A percentile compares a stretch with the other conserved stretches of the same genome.
phyloP scores from a whole-genome alignment of 2,797 vertebrate genomes.

The Pelodytes ibericus region DNA sequence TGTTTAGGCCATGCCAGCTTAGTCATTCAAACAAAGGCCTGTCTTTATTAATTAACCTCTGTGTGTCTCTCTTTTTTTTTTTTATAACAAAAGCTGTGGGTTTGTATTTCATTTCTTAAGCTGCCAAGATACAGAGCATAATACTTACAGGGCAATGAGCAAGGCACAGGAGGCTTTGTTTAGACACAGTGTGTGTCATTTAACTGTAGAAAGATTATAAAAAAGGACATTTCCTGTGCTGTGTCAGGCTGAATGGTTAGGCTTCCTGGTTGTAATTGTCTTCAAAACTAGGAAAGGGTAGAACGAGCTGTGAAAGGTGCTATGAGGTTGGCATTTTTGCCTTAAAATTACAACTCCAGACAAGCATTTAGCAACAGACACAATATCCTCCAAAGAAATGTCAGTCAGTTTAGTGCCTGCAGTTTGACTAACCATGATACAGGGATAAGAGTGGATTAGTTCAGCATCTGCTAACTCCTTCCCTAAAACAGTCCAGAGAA shows the following conservation, averaged over 20 bases:
- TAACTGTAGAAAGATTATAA: constrained; percentile 29
- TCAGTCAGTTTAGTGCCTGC: not conserved
- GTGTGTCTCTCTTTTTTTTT: constrained; percentile 60
- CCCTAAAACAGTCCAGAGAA: too few relatives aligned
- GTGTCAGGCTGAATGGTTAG: constrained; percentile 17
- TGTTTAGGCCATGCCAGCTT: constrained; percentile 57
- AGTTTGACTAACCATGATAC: not conserved
- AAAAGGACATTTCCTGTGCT: constrained; percentile 35
- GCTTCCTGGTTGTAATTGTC: not conserved
- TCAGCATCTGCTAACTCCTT: not conserved
- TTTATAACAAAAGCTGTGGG: constrained; percentile 65
- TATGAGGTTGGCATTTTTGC: constrained; percentile 29
- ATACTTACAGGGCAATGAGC: constrained; percentile 58
- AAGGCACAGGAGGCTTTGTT: constrained; percentile 31
- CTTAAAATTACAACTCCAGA: constrained; percentile 11
- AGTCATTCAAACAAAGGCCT: constrained; percentile 66
- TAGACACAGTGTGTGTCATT: constrained; percentile 26
- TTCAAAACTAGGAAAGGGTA: not conserved
- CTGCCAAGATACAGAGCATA: constrained; percentile 38
- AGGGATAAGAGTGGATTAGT: not conserved
- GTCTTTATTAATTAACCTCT: constrained; percentile 69
- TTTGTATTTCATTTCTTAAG: constrained; percentile 59
- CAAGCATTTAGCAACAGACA: constrained; percentile 1
- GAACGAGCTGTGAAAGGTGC: constrained; percentile 3
- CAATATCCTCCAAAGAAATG: not conserved